Evolutionary conservation across 2,113 vertebrate species (phyloP), one percentile per base, ranked within the genome.

Genomic region (Hepsetus odoe): DNA sequence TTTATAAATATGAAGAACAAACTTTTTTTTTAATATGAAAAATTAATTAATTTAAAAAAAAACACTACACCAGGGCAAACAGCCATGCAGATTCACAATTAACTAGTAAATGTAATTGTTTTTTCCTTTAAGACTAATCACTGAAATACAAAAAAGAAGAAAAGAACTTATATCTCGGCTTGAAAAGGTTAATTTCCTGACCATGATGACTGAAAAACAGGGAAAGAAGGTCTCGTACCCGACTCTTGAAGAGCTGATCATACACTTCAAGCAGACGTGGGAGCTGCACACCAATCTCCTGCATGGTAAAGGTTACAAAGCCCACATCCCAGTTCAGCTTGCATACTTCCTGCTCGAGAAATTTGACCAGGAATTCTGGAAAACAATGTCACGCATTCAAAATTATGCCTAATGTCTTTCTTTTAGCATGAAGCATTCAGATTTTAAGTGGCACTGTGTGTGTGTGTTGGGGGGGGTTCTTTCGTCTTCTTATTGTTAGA

Each of bases 341-440:
- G 77, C 98, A 99, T 58, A 98, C 96, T 24, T 98, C 95, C 88
- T 97, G 96, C 77, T 99, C 97, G 81, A 99, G 87, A 76, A 95
- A 96, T 80, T 95, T 96, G 9, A 98, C 95, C 46, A 99, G 89
- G 87, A 98, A 99, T 70, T 99, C 98, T 99, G 69, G 71, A 77
- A 18, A 84, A 70, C 14, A 42, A 42, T 10, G 40, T 42, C 11
- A 12, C 40, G 7, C 12, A 11, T 46, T 46, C 14, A 46, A 46
- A 18, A 46, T 14, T 46, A 16, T 12, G 18, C 13, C 18, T 16
- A 2, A 16, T 1, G 35, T 9, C 13, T 42, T 42, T 42, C 12
- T 42, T 42, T 42, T 11, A 42, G 40, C 40, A 44, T 38, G 3
- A 38, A 38, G 14, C 22, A 30, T 16, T 56, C 8, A 40, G 24